Base-by-base conservation (phyloP, 2,888 invertebrate genomes). In the Sinohyriopsis cumingii region DNA sequence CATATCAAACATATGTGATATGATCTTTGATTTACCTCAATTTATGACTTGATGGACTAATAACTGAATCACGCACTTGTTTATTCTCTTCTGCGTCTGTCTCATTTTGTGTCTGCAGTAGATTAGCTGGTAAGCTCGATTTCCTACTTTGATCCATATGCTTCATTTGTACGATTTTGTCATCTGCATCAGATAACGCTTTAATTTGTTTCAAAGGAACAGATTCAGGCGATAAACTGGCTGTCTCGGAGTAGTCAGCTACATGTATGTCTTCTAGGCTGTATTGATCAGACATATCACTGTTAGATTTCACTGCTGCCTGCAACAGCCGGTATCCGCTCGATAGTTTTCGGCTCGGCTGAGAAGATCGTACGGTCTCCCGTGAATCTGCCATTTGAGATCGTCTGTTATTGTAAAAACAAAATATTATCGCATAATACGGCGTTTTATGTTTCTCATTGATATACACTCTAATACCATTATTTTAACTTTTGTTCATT, bases 121-220 rank as follows among this genome's bases (percentile, higher is more conserved):
- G 54, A 54, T 71, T 73, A 18, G 75, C 63, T 5, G 80, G 81
- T 45, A 78, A 79, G 65, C 80, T 82, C 69, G 73, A 75, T 60
- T 82, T 82, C 59, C 81, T 55, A 20, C 76, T 77, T 22, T 72
- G 65, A 3, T 78, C 81, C 59, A 28, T 68, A 28, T 72, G 65
- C 9, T 68, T 59, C 4, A 73, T 60, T 20, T 65, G 63, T 1
- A 73, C 61, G 15, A 67, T 71, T 71, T 69, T 65, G 54, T 75
- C 71, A 12, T 62, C 59, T 20, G 63, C 63, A 59, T 71, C 71
- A 5, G 72, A 74, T n/a, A 67, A 65, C 15, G 72, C 65, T 24
- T 72, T 72, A 12, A 73, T 79, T 19, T 79, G 75, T 61, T 69
- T 68, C n/a, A 80, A 55, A 4, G 81, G 80, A 7, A 77, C 72